phyloP scores from a whole-genome alignment of 2,888 invertebrate genomes.

The Aspidiotus rigidus region DNA sequence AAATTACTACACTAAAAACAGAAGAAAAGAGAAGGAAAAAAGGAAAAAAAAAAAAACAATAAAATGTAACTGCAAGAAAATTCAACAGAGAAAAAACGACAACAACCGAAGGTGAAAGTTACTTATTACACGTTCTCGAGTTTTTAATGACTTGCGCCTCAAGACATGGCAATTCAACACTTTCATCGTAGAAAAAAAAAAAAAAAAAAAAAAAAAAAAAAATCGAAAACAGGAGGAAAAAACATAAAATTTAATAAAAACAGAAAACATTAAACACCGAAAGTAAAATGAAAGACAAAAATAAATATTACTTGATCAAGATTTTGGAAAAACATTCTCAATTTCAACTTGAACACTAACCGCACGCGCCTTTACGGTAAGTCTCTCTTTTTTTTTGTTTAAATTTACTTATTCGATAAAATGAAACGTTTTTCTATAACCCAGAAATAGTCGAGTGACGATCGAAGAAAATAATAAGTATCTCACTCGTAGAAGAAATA shows the following conservation, averaged over 20 bases:
- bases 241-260: no score
- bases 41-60: neutral
- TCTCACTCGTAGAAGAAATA: constrained; percentile 5
- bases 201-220: neutral
- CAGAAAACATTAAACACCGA: no score
- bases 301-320: no score
- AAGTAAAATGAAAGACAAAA: no score
- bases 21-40: neutral
- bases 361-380: neutral
- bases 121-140: neutral
- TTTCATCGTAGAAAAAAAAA: neutral
- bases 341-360: no score
- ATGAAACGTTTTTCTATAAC: neutral
- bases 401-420: neutral
- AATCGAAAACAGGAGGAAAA: neutral
- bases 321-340: no score
- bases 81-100: neutral
- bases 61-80: neutral
- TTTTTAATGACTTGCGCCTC: neutral
- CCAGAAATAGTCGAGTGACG: neutral
- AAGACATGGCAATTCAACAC: neutral
- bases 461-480: neutral
- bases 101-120: neutral
- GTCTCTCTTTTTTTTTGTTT: neutral
- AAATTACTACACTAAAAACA: no score